Conservation (phyloP, 2,113 vertebrate genomes). For the Pimephales promelas region DNA sequence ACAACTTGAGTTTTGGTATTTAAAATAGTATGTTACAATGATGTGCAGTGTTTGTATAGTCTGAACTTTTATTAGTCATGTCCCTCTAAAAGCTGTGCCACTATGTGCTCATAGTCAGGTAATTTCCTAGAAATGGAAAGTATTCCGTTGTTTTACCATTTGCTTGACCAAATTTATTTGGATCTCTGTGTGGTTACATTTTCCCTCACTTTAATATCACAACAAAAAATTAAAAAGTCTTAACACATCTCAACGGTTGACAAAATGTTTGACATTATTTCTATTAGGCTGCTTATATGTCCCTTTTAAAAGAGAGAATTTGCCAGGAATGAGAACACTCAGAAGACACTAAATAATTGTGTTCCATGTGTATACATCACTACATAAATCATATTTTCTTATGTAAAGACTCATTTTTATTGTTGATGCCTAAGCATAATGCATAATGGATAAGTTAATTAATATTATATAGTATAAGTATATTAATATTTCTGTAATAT, state of each 20-base stretch:
- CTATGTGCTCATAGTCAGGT: not conserved
- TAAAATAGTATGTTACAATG: conserved; percentile 47
- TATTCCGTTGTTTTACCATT: conserved; percentile 39
- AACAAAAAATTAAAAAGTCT: conserved; percentile 41
- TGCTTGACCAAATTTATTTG: conserved; percentile 19
- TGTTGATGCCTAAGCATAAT: not conserved
- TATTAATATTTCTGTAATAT: not conserved
- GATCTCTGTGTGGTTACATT: conserved; percentile 41
- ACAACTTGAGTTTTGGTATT: conserved; percentile 21
- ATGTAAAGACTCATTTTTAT: not conserved
- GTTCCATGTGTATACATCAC: not conserved
- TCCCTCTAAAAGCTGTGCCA: not conserved
- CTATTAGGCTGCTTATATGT: conserved; percentile 10
- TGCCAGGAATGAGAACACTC: conserved; percentile 10
- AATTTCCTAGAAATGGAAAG: conserved; percentile 20
- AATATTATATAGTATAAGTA: too few species aligned
- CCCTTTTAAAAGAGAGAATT: conserved; percentile 11
- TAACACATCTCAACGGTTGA: conserved; percentile 27
- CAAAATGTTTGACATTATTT: conserved; percentile 40
- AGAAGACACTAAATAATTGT: conserved; percentile 19
- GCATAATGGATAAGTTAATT: too few species aligned
- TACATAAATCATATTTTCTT: not conserved
- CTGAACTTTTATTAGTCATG: not conserved
- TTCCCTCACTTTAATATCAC: conserved; percentile 28
- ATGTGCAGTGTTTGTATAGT: conserved; percentile 25